phyloP scores from a whole-genome alignment of 2,113 vertebrate genomes.

The Anolis sagrei region DNA sequence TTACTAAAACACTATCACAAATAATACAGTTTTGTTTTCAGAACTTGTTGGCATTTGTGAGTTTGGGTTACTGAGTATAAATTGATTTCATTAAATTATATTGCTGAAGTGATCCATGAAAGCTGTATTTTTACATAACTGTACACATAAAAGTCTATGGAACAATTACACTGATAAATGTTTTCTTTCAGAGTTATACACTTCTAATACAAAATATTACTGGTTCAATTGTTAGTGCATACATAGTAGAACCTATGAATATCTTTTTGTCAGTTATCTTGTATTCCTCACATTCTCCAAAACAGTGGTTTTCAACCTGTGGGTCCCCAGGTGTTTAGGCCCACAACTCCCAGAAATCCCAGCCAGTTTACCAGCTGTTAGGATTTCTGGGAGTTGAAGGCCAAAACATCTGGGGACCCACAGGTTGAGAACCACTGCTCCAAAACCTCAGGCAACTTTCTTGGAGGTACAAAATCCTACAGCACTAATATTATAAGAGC shows the following conservation, averaged over 20 bases:
- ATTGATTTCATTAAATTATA: not conserved
- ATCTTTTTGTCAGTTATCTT: conserved; percentile 29
- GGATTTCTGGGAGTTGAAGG: no score
- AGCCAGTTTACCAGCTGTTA: no score
- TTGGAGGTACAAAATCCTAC: not conserved
- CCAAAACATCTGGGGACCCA: no score
- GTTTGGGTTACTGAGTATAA: not conserved
- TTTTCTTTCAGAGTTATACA: conserved; percentile 44
- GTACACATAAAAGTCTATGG: conserved; percentile 29
- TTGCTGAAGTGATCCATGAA: not conserved
- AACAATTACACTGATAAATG: conserved; percentile 6
- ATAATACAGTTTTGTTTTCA: not conserved
- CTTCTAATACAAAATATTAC: conserved; percentile 41
- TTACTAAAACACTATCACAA: not conserved
- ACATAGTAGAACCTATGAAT: conserved; percentile 44
- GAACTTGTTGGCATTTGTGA: not conserved
- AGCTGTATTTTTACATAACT: not conserved
- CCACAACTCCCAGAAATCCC: no score
- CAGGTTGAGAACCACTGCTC: no score
- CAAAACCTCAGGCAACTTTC: not conserved
- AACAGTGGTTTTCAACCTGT: no score
- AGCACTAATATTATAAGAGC: conserved; percentile 13
- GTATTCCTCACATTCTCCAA: conserved; percentile 28
- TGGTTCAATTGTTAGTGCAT: conserved; percentile 31
- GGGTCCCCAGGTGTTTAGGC: no score